Percentiles rank a stretch among this genome's conserved stretches.
Conservation (phyloP, 2,797 vertebrate genomes). For the Synaphobranchus kaupii region DNA sequence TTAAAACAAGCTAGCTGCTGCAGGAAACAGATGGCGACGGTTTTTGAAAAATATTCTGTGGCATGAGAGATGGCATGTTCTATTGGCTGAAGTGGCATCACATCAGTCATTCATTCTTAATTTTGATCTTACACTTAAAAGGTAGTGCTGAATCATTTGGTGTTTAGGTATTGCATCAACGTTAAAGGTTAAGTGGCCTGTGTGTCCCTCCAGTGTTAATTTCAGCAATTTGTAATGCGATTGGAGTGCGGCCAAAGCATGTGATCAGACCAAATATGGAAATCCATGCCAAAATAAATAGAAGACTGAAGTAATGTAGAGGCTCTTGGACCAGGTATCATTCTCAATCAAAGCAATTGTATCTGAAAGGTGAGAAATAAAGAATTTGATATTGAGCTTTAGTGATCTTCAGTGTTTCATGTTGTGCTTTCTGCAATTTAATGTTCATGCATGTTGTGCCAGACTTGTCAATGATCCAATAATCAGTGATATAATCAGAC, state of each 20-base stretch:
- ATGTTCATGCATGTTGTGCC: background rate
- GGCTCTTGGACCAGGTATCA: background rate
- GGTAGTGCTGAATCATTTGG: constrained; percentile 38
- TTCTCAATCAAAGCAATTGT: background rate
- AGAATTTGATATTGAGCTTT: background rate
- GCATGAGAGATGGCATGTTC: too few species aligned
- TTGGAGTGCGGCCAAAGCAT: background rate
- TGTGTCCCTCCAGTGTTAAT: constrained; percentile 38
- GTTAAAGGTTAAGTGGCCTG: constrained; percentile 33
- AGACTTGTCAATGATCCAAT: background rate
- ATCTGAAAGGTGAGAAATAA: background rate
- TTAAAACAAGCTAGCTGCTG: too few species aligned
- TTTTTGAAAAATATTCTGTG: too few species aligned
- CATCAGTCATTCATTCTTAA: too few species aligned
- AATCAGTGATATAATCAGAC: background rate
- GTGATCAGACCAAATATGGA: background rate
- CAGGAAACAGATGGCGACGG: too few species aligned
- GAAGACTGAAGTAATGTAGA: background rate
- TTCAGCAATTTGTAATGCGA: background rate
- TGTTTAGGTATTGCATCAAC: constrained; percentile 22
- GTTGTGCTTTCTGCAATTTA: background rate
- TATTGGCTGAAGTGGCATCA: too few species aligned
- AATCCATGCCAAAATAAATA: background rate
- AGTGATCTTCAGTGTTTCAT: background rate
- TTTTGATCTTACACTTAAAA: too few species aligned